Evolutionary conservation across 1,140 invertebrate species (phyloP), one percentile per base, ranked within the genome.

Genomic region (Mercenaria mercenaria): DNA sequence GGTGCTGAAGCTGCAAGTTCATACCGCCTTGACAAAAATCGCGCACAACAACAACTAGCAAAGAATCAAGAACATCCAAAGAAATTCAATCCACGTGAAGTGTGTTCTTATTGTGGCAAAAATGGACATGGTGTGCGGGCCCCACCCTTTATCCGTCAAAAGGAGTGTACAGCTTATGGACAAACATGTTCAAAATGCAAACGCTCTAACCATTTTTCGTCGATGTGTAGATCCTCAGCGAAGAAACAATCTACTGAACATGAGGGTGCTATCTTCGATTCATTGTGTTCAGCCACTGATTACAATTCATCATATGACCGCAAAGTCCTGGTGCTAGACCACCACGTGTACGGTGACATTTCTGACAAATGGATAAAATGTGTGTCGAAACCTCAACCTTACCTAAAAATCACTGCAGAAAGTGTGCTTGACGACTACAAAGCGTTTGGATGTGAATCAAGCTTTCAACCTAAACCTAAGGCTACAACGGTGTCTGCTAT

Each of bases 281-380:
- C 34, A 37, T 52, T 89, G 43, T 83, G 90, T 32, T 3, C 69
- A 20, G 59, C 67, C 56, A 88, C 90, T 56, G 34, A 29, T 15
- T n/a, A n/a, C n/a, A n/a, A n/a, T n/a, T n/a, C n/a, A n/a, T n/a
- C n/a, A n/a, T n/a, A n/a, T n/a, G n/a, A n/a, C n/a, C n/a, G n/a
- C n/a, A n/a, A n/a, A n/a, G n/a, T n/a, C n/a, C n/a, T n/a, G n/a
- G n/a, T n/a, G 52, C 52, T 92, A 32, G 92, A 91, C 52, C 92
- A 92, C 59, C 90, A 92, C 39, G 34, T 91, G 0, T 92, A 89
- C 47, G 37, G 69, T 47, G 64, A 91, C n/a, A 52, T 92, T 23
- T 88, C 76, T 20, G 59, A 88, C 29, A 90, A 82, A 47, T 90
- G 89, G 91, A 50, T 74, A 0, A 82, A 69, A 52, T 56, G 83